These are phyloP conservation scores for Ladona fulva DNA, from an alignment of 1,140 invertebrate species.

Conservation along the genomic window DNA sequence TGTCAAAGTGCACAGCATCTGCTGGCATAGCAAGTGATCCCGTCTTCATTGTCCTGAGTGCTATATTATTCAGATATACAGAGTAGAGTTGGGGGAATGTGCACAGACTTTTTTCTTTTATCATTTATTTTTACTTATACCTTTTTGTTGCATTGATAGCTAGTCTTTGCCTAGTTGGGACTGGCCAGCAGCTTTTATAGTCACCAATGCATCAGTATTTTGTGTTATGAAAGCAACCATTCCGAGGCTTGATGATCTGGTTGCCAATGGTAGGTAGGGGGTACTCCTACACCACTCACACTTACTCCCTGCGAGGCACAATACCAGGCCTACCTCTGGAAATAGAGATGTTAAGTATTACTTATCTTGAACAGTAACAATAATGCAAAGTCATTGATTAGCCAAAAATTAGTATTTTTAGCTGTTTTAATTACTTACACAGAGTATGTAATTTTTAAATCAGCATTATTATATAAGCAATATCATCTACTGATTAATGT, in stretches of 20 bases:
- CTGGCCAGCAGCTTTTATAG: background rate
- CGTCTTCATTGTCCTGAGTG: slow-evolving; percentile 7
- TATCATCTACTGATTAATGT: no score
- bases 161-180: background rate
- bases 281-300: slow-evolving; percentile 38
- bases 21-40: background rate
- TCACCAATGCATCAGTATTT: background rate
- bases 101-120: slow-evolving; percentile 6
- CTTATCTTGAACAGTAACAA: no score
- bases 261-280: slow-evolving; percentile 34
- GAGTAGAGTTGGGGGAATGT: background rate
- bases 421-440: no score
- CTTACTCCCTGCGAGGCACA: slow-evolving; percentile 44
- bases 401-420: no score
- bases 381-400: no score
- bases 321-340: slow-evolving; percentile 44
- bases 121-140: slow-evolving; percentile 1
- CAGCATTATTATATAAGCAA: no score
- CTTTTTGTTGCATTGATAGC: background rate
- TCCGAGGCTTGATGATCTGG: slow-evolving; percentile 13
- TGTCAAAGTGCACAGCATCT: background rate
- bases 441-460: no score
- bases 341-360: no score
- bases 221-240: background rate
- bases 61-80: slow-evolving; percentile 9